Evolutionary conservation across 2,888 invertebrate species (phyloP), one percentile per base, ranked within the genome.

Genomic region (Suillia variegata): DNA sequence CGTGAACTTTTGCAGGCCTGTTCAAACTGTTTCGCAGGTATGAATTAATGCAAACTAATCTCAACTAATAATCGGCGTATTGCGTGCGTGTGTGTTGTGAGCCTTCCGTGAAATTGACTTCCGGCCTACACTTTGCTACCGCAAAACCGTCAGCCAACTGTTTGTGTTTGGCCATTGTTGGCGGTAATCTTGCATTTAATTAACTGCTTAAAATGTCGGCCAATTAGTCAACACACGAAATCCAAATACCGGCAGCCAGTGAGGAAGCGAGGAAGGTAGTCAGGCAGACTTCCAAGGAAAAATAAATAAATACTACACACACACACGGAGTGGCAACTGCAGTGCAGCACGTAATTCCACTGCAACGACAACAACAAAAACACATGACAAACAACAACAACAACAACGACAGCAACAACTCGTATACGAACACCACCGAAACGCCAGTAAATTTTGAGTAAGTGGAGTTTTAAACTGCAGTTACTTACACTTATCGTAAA

Each of bases 401-500:
- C 10, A 26, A 26, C 6, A 26, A 26, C 26, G 26, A 26, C 26
- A 26, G 26, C 6, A 26, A 26, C 6, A 26, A 6, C 6, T 26
- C 26, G 26, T 6, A 26, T n/a, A 26, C 5, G 26, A 26, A 26
- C 26, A 10, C n/a, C n/a, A n/a, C 12, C 38, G 38, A 4, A 4
- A 8, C 6, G 38, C 10, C 58, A 48, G 49, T 58, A 58, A 58
- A 54, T 58, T 54, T 49, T 58, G 54, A 54, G 48, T 58, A 58
- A 58, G 34, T 33, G 15, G 49, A 58, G 52, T 62, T 62, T 60
- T 56, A 60, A 62, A 56, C 56, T 58, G 63, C 60, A 56, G 63
- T 61, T 58, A 61, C 54, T 20, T 49, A 54, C 61, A 60, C 58
- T 49, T 61, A 52, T 56, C 58, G 60, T 62, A 62, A 62, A 60